Base-by-base conservation (phyloP, 2,797 vertebrate genomes). In the Pangasius larnaudii region DNA sequence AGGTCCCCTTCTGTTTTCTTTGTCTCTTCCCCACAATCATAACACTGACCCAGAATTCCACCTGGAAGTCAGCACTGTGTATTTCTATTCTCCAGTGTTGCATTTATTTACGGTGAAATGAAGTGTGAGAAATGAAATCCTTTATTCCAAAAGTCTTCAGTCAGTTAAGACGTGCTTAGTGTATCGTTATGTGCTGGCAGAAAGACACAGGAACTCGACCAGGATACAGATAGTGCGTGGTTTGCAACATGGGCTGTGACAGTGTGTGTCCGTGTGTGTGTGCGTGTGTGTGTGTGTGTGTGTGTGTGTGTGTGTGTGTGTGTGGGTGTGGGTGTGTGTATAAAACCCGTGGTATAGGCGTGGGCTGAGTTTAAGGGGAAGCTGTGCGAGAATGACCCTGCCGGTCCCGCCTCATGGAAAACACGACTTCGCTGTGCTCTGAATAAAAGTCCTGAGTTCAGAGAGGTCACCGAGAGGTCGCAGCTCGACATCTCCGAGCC, bases 351-450 rank as follows among this genome's bases (percentile, higher is more conserved):
- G 77, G n/a, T 79, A 53, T 92, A 97, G 97, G 98, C 97, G 0
- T 98, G 98, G 98, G 97, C 98, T 0, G 91, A 94, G 91, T 98
- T 95, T 87, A 98, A 98, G 86, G 97, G 97, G 6, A 98, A 97
- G 89, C 90, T 95, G 88, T 89, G 89, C 0, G 94, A 94, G 0
- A 96, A 93, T 0, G 91, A 91, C 1, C 88, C 89, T 3, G 88
- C 94, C 24, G 96, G 95, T 88, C 96, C 97, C 0, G 97, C 97
- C 0, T 91, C 92, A 36, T 98, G 97, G 97, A 98, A 98, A 92
- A 98, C 98, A 0, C 97, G 98, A 0, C 93, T 98, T 8, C 98
- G 98, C 84, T 98, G 98, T 81, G 98, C 98, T 72, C 95, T 98
- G 65, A 98, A 97, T 94, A 98, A 98, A 94, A 98, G 98, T 49